phyloP scores from a whole-genome alignment of 2,888 invertebrate species.

The Callosobruchus maculatus region DNA sequence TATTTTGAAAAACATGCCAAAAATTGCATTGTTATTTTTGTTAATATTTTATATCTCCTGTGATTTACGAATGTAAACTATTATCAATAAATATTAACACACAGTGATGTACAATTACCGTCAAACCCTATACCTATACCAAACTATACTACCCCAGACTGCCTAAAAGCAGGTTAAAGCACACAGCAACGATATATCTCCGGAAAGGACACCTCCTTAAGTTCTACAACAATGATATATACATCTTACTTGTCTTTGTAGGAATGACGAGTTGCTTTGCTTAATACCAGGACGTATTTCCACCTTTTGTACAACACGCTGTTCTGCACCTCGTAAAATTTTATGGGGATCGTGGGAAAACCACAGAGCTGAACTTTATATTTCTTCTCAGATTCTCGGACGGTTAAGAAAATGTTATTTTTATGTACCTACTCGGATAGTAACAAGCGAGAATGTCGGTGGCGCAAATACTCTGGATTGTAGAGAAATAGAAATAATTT shows the following conservation, averaged over 20 bases:
- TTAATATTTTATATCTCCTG: too few species aligned
- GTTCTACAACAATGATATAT: slow-evolving; percentile 42
- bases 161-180: background rate
- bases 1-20: too few species aligned
- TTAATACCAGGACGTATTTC: slow-evolving; percentile 20
- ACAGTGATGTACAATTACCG: too few species aligned
- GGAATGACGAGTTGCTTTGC: slow-evolving; percentile 43
- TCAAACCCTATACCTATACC: too few species aligned
- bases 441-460: background rate
- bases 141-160: background rate
- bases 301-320: background rate
- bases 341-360: background rate
- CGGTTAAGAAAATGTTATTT: background rate
- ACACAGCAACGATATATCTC: background rate
- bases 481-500: background rate
- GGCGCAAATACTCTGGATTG: background rate
- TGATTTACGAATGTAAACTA: too few species aligned
- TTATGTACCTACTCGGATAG: background rate
- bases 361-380: background rate
- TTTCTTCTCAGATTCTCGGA: background rate
- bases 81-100: too few species aligned
- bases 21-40: too few species aligned
- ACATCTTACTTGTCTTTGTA: slow-evolving; percentile 37
- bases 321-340: background rate
- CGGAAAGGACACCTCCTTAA: slow-evolving; percentile 41